Conservation (phyloP, 2,888 invertebrate species). For the Clunio marinus region DNA sequence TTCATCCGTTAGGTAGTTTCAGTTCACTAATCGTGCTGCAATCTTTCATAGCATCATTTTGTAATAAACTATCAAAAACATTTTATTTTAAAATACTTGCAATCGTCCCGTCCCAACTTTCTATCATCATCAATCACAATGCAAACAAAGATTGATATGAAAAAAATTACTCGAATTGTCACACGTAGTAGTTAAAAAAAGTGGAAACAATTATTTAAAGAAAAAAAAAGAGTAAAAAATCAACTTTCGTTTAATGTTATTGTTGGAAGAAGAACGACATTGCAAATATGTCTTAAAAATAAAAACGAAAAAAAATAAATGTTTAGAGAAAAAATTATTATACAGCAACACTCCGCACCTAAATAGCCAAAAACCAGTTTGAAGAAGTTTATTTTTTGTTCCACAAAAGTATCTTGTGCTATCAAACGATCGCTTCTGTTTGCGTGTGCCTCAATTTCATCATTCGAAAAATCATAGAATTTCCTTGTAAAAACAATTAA, state of each 20-base stretch:
- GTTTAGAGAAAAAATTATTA: background rate
- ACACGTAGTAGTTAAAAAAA: background rate
- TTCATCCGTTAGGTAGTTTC: too few relatives aligned
- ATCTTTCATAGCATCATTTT: too few relatives aligned
- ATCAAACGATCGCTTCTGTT: too few relatives aligned
- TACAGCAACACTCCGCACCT: background rate
- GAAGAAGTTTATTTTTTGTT: too few relatives aligned
- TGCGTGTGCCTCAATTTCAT: background rate
- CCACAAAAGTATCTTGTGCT: too few relatives aligned
- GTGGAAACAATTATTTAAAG: background rate
- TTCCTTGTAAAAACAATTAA: too few relatives aligned
- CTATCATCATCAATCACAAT: too few relatives aligned
- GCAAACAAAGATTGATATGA: too few relatives aligned
- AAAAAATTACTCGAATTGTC: background rate
- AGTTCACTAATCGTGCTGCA: too few relatives aligned
- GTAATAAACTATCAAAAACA: too few relatives aligned
- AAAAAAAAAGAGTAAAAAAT: background rate
- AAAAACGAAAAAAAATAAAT: conserved; percentile 2
- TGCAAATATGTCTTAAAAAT: conserved; percentile 1
- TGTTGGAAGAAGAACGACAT: background rate
- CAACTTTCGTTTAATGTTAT: background rate
- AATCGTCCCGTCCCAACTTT: too few relatives aligned
- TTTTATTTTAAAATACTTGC: too few relatives aligned
- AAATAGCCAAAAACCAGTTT: conserved; percentile 32
- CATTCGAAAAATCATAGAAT: background rate